Percentiles rank a stretch among this genome's conserved stretches.
Evolutionary conservation across 2,888 invertebrate species (phyloP).

Genomic region (Ceriagrion tenellum): DNA sequence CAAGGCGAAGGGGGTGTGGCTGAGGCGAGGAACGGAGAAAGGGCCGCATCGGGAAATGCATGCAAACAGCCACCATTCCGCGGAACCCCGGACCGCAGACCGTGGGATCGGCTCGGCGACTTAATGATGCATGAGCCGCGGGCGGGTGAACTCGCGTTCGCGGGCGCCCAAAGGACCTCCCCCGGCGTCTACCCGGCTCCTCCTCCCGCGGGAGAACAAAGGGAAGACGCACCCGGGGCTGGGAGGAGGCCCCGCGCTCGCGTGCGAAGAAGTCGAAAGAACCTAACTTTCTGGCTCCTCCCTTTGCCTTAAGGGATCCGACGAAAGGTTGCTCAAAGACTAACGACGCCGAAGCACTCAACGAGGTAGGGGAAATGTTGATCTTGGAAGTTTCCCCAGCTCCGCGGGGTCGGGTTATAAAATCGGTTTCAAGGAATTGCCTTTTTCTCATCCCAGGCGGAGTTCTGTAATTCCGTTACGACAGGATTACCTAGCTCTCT

Average conservation of each 20-base stretch:
- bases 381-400: constrained; percentile 30
- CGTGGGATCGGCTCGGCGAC: neutral
- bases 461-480: constrained; percentile 56
- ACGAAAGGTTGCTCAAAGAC: constrained; percentile 51
- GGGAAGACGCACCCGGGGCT: neutral
- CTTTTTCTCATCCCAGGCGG: neutral
- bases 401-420: neutral
- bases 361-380: constrained; percentile 29
- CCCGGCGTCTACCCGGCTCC: neutral
- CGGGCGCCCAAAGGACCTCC: neutral
- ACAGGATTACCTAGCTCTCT: neutral
- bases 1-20: too few relatives aligned
- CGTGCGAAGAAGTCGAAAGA: constrained; percentile 8
- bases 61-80: constrained; percentile 29
- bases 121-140: constrained; percentile 61
- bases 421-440: constrained; percentile 43
- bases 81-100: neutral
- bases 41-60: constrained; percentile 16
- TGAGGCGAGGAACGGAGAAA: neutral
- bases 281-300: neutral
- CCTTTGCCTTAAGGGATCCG: neutral
- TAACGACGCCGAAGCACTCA: constrained; percentile 45
- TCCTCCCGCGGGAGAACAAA: constrained; percentile 18
- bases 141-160: neutral
- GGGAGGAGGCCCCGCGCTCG: neutral